Base-by-base conservation (phyloP, 2,888 invertebrate genomes). In the Rhagium mordax region DNA sequence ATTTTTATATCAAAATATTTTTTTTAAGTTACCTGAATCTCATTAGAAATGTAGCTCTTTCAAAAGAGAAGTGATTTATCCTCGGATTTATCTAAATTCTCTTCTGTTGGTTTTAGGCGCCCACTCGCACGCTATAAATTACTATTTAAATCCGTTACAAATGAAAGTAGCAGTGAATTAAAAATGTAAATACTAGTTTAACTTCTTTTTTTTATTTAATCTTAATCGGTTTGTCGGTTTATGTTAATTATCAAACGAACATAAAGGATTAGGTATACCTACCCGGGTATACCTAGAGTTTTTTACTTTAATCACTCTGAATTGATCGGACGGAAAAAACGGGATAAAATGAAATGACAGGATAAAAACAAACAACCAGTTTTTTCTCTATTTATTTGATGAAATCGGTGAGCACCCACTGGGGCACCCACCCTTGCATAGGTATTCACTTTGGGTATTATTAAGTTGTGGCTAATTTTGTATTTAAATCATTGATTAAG, bases 121-220 rank as follows among this genome's bases (percentile, higher is more conserved):
- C 41, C 41, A 41, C 41, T n/a, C 41, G 3, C 13, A 41, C 41
- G 3, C 10, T n/a, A n/a, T 41, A n/a, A n/a, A 41, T 41, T 41
- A 41, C 5, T 41, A 41, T 41, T 41, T 41, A 41, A 41, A 4
- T 13, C 41, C 41, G 41, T 41, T 41, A n/a, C n/a, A 41, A 41
- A 41, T n/a, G 41, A 41, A 41, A 53, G 53, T 20, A 53, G 10
- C 24, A 53, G n/a, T 53, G 29, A 4, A 57, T 57, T 57, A 57
- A 41, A 57, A 41, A 41, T 15, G n/a, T 41, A 41, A 41, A 41
- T n/a, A 41, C n/a, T n/a, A 41, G n/a, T 41, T 41, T 41, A 41
- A 41, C 41, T 41, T 13, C 41, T 41, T 4, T 41, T 41, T 41
- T n/a, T n/a, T 13, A 41, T 41, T n/a, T n/a, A 41, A n/a, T 41